A percentile compares a stretch with the other conserved stretches of the same genome.
Conservation (phyloP, 2,797 vertebrate species). For the Limosa lapponica region DNA sequence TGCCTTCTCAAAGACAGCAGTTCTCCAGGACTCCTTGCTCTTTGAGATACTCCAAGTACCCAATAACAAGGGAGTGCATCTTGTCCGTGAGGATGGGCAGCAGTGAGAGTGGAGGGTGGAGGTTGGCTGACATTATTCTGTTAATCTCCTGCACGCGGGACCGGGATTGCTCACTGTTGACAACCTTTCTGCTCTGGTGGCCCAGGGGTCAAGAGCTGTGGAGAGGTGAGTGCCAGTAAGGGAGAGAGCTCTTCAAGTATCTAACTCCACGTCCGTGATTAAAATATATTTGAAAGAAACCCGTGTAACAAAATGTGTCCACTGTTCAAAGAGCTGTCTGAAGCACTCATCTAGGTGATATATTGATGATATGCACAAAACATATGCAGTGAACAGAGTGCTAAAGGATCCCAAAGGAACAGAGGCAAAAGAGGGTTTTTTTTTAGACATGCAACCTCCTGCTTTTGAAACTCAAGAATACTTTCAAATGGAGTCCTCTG, state of each 20-base stretch:
- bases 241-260: neutral
- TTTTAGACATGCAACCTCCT: neutral
- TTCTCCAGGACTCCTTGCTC: neutral
- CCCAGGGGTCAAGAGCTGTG: neutral
- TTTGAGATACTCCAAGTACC: neutral
- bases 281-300: neutral
- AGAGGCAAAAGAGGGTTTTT: neutral
- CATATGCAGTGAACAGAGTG: neutral
- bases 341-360: neutral
- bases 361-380: neutral
- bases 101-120: accelerated
- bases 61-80: neutral
- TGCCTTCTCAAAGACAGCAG: neutral
- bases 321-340: neutral
- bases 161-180: neutral
- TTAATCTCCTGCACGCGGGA: neutral
- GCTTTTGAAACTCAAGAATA: neutral
- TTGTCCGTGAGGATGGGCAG: accelerated
- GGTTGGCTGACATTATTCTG: neutral
- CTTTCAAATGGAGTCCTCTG: neutral
- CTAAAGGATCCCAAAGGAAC: neutral
- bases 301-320: neutral
- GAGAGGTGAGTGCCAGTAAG: neutral
- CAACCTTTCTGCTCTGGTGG: neutral
- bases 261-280: neutral